Percentiles rank a stretch among this genome's conserved stretches.
phyloP scores from a whole-genome alignment of 2,888 invertebrate genomes.

The Acronicta leporina region DNA sequence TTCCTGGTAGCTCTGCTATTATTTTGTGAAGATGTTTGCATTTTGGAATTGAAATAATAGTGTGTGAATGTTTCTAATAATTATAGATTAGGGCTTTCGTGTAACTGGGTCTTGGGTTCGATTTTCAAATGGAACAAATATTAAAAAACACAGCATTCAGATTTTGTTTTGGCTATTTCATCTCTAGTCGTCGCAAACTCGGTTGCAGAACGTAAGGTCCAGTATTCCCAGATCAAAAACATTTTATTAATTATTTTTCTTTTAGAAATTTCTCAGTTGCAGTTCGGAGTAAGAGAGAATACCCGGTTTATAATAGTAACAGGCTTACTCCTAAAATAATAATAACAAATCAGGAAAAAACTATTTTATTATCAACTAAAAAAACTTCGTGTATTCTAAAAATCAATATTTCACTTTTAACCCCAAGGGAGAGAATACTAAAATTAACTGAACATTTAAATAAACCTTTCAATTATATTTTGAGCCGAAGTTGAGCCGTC shows the following conservation, averaged over 20 bases:
- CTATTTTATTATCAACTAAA: not conserved
- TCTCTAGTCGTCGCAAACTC: too few relatives aligned
- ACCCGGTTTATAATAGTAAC: too few relatives aligned
- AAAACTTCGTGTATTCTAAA: not conserved
- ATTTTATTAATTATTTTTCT: too few relatives aligned
- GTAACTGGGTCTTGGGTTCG: not conserved
- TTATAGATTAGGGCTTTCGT: not conserved
- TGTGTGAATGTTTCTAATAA: not conserved
- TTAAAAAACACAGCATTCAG: too few relatives aligned
- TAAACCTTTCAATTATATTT: not conserved
- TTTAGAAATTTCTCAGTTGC: too few relatives aligned
- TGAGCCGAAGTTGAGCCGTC: not conserved
- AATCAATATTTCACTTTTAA: not conserved
- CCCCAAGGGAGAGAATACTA: not conserved
- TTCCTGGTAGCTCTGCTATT: slow-evolving; percentile 5
- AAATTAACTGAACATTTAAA: slow-evolving; percentile 2
- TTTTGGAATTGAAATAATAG: slow-evolving; percentile 3
- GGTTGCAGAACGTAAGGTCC: too few relatives aligned
- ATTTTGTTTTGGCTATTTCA: too few relatives aligned
- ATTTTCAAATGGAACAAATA: too few relatives aligned
- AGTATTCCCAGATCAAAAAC: too few relatives aligned
- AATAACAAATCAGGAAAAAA: too few relatives aligned
- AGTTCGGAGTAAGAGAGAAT: too few relatives aligned
- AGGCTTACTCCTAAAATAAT: too few relatives aligned
- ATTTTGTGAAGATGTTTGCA: not conserved